phyloP scores from a whole-genome alignment of 1,140 invertebrate genomes.

The Drepana arcuata region DNA sequence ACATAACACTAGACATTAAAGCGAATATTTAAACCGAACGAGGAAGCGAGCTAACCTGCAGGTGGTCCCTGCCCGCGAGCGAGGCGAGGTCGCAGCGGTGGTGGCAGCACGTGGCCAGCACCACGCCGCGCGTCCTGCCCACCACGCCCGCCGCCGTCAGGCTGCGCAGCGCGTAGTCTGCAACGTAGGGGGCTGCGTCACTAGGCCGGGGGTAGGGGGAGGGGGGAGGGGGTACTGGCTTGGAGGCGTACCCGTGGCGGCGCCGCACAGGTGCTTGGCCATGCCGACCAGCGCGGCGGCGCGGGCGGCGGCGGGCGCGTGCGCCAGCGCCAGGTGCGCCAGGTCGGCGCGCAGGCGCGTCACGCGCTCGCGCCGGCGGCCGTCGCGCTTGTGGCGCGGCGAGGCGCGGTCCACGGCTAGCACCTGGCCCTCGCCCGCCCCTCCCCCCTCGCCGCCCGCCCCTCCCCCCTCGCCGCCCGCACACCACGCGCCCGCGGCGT shows the following conservation, averaged over 20 bases:
- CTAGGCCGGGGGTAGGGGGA: no score
- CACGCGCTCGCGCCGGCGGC: constrained; percentile 69
- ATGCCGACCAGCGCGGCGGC: constrained; percentile 75
- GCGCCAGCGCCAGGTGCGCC: constrained; percentile 78
- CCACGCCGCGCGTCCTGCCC: constrained; percentile 72
- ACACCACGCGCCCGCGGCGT: constrained; percentile 75
- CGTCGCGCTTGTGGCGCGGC: constrained; percentile 86
- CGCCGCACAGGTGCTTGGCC: constrained; percentile 91
- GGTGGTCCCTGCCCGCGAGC: constrained; percentile 78
- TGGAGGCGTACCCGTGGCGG: constrained; percentile 78
- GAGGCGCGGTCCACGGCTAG: constrained; percentile 84
- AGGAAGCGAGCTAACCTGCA: constrained; percentile 46
- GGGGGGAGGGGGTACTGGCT: no score
- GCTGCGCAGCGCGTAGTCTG: constrained; percentile 82
- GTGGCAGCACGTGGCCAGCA: constrained; percentile 91
- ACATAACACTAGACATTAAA: no score
- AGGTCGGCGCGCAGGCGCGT: constrained; percentile 81
- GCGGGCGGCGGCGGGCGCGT: constrained; percentile 61
- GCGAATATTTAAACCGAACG: no score
- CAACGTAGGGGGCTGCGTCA: no score
- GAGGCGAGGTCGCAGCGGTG: constrained; percentile 82
- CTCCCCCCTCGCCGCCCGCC: background rate
- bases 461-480: no score
- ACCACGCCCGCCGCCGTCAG: constrained; percentile 52
- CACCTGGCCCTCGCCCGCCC: constrained; percentile 42